Base-by-base conservation (phyloP, 1,140 invertebrate genomes). In the Gryon sp. region DNA sequence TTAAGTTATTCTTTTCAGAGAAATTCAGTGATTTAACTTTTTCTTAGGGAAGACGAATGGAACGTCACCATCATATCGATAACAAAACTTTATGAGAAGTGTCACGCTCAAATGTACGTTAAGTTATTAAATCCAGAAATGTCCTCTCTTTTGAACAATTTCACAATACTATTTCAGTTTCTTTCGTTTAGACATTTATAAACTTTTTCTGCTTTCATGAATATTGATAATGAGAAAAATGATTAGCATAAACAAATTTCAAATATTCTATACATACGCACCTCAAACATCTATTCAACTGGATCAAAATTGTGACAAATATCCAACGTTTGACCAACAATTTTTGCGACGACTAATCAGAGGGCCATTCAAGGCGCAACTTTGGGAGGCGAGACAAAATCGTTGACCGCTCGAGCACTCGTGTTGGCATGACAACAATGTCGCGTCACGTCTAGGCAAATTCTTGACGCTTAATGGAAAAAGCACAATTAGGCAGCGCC, bases 351-450 rank as follows among this genome's bases (percentile, higher is more conserved):
- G 48, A 14, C 32, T 66, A 66, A 66, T 66, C 48, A 53, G 52
- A 48, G 63, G 41, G 50, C 63, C 63, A 68, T 69, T 69, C 5
- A 43, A 43, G 24, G 19, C 12, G 20, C 12, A n/a, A 70, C 22
- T 70, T 16, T 9, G 38, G 11, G n/a, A 52, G 66, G 26, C 46
- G 53, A 60, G 46, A 70, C 66, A 20, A 60, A 69, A 60, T 60
- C 36, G 65, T 60, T 69, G 65, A 69, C 53, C 45, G 65, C 34
- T 59, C 38, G 45, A 60, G 65, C 36, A 69, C 45, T 48, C 11
- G 24, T 68, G 66, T 70, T 60, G 66, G 53, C 65, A 68, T 48
- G 52, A 40, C 63, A 52, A 68, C 48, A 53, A 45, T 48, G 36
- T 53, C 62, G 46, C 28, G 45, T 43, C 38, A 48, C 63, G 50